Evolutionary conservation across 1,140 invertebrate species (phyloP).

Genomic region (Trialeurodes vaporariorum): DNA sequence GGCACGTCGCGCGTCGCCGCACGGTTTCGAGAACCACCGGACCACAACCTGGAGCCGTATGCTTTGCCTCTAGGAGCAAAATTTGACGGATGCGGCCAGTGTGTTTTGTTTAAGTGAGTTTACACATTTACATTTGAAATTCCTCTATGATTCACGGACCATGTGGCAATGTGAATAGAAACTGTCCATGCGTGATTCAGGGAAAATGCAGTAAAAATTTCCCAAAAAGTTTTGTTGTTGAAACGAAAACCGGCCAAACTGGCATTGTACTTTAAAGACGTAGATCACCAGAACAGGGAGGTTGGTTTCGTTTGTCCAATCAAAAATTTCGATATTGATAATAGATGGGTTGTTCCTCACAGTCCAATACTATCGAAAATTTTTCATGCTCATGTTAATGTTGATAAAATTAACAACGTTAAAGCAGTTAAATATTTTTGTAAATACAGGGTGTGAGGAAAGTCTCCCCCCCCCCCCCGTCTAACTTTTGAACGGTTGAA

Average conservation of each 20-base stretch:
- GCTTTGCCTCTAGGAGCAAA: too few relatives aligned
- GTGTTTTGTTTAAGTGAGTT: too few relatives aligned
- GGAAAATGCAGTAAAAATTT: constrained; percentile 37
- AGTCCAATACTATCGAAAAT: constrained; percentile 27
- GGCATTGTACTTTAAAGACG: constrained; percentile 33
- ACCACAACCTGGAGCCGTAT: too few relatives aligned
- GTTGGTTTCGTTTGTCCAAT: background rate
- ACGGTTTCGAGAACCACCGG: too few relatives aligned
- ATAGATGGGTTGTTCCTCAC: constrained; percentile 35
- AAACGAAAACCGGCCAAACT: constrained; percentile 27
- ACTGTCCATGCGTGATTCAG: constrained; percentile 38
- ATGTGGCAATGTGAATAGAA: constrained; percentile 36
- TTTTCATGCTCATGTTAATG: constrained; percentile 32
- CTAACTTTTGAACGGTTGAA: too few relatives aligned
- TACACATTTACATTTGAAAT: too few relatives aligned
- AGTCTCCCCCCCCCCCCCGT: too few relatives aligned
- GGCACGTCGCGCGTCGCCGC: too few relatives aligned
- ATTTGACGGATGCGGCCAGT: too few relatives aligned
- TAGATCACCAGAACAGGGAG: constrained; percentile 13
- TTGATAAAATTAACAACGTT: constrained; percentile 33
- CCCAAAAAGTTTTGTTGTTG: constrained; percentile 27
- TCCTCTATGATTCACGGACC: constrained; percentile 38
- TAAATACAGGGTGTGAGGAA: too few relatives aligned
- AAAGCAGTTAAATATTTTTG: constrained; percentile 35
- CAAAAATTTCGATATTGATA: constrained; percentile 23